These are phyloP conservation scores for Osmoderma eremita DNA, from an alignment of 2,888 invertebrate genomes.

Conservation along the genomic window DNA sequence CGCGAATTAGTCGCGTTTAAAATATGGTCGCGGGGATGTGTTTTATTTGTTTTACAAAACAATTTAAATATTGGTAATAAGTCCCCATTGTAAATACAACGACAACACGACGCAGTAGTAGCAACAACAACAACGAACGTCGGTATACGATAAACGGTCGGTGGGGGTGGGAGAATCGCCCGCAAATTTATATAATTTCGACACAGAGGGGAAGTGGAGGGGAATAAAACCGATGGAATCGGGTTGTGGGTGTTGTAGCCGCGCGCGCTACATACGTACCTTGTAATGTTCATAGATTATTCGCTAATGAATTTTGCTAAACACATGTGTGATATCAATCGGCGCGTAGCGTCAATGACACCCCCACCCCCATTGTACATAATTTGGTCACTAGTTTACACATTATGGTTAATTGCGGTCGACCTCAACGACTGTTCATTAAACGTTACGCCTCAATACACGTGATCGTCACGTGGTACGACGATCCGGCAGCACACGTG, in stretches of 20 bases:
- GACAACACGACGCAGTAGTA: slow-evolving; percentile 11
- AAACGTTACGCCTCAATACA: slow-evolving; percentile 61
- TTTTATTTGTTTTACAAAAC: slow-evolving; percentile 38
- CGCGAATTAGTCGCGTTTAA: slow-evolving; percentile 27
- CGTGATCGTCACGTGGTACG: slow-evolving; percentile 60
- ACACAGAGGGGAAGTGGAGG: neutral
- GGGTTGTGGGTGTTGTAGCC: slow-evolving; percentile 33
- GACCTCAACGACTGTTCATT: slow-evolving; percentile 64
- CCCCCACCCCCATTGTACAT: slow-evolving; percentile 60
- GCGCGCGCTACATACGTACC: slow-evolving; percentile 35
- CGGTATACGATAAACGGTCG: slow-evolving; percentile 4
- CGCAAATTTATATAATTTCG: slow-evolving; percentile 34
- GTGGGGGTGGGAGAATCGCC: slow-evolving; percentile 13
- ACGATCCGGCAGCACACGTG: no score
- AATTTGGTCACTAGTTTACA: slow-evolving; percentile 66
- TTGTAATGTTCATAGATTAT: slow-evolving; percentile 52
- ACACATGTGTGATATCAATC: slow-evolving; percentile 62
- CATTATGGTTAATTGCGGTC: slow-evolving; percentile 66
- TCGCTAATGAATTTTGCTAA: slow-evolving; percentile 60
- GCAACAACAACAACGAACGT: neutral
- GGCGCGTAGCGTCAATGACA: slow-evolving; percentile 61
- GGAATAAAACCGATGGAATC: no score
- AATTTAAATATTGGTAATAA: slow-evolving; percentile 38
- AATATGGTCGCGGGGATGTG: slow-evolving; percentile 29
- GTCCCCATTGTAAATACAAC: slow-evolving; percentile 25